Percentiles rank a stretch among this genome's conserved stretches.
These are phyloP conservation scores for Anastatus disparis DNA, from an alignment of 1,140 invertebrate species.

Conservation along the genomic window DNA sequence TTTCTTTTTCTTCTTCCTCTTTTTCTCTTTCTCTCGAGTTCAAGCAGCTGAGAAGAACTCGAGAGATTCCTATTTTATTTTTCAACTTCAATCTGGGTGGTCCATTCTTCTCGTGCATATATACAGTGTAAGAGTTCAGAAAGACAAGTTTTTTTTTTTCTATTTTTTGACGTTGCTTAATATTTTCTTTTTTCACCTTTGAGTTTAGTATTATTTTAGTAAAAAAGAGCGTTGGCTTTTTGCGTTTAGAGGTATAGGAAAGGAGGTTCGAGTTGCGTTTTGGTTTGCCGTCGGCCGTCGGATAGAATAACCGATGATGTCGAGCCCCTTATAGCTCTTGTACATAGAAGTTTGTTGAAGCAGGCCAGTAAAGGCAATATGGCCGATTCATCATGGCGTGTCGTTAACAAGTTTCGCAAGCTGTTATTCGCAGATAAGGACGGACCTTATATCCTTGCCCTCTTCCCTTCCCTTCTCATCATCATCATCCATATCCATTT, in stretches of 20 bases:
- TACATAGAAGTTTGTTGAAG: slow-evolving; percentile 14
- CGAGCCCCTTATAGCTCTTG: not conserved
- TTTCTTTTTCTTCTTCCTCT: slow-evolving; percentile 33
- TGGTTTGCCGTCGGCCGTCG: too few species aligned
- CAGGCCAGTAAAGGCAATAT: slow-evolving; percentile 47
- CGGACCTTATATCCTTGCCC: slow-evolving; percentile 57
- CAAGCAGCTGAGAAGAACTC: not conserved
- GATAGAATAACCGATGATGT: too few species aligned
- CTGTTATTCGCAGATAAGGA: slow-evolving; percentile 63
- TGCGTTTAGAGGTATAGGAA: too few species aligned
- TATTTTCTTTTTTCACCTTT: too few species aligned
- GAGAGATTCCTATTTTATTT: slow-evolving; percentile 44
- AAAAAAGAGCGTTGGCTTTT: too few species aligned
- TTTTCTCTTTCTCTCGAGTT: too few species aligned
- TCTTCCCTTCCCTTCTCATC: not conserved
- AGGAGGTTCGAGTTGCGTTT: too few species aligned
- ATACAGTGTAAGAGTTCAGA: not conserved
- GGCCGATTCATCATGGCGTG: slow-evolving; percentile 64
- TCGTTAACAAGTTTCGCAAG: slow-evolving; percentile 47
- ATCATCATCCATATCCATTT: not conserved
- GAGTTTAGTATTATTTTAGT: too few species aligned
- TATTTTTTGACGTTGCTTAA: too few species aligned
- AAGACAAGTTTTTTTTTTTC: slow-evolving; percentile 26
- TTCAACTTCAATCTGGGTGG: slow-evolving; percentile 64
- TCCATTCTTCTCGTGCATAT: slow-evolving; percentile 62